A percentile compares a stretch with the other conserved stretches of the same genome.
These are phyloP conservation scores for Melanotaenia maccullochi DNA, from an alignment of 2,797 vertebrate species.

Conservation along the genomic window DNA sequence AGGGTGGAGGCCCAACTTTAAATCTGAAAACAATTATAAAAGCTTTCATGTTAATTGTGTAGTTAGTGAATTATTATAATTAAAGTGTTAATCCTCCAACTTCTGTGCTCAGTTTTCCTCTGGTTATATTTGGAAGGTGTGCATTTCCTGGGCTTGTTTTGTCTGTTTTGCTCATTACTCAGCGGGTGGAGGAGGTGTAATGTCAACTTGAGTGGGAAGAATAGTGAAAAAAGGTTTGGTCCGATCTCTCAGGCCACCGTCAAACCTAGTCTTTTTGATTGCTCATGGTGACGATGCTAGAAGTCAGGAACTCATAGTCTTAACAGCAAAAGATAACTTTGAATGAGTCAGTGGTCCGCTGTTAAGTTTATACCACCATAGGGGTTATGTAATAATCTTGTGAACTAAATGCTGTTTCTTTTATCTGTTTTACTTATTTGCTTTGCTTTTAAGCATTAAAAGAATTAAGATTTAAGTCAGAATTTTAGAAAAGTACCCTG, in stretches of 20 bases:
- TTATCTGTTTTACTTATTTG: neutral
- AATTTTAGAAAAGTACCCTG: neutral
- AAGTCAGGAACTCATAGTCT: neutral
- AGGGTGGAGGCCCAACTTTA: slow-evolving; percentile 39
- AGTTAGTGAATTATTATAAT: slow-evolving; percentile 26
- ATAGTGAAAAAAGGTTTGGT: neutral
- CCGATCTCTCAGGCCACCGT: neutral
- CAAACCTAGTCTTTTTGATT: neutral
- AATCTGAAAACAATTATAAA: slow-evolving; percentile 37
- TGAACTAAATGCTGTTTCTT: neutral
- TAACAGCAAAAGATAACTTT: neutral
- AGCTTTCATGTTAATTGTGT: slow-evolving; percentile 37
- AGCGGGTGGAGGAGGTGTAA: slow-evolving; percentile 2
- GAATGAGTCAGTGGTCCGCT: neutral
- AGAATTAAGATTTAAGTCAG: neutral
- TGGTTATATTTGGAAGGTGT: slow-evolving; percentile 11
- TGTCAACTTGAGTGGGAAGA: neutral
- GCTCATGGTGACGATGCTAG: neutral
- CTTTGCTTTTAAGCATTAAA: neutral
- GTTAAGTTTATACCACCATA: neutral
- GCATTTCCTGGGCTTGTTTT: neutral
- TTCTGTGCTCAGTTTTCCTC: slow-evolving; percentile 6
- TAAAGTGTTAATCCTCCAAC: slow-evolving; percentile 11
- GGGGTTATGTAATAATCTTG: neutral
- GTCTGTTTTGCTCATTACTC: neutral